Percentiles rank a stretch among this genome's conserved stretches.
Conservation (phyloP, 2,113 vertebrate species). For the Pygoscelis adeliae region DNA sequence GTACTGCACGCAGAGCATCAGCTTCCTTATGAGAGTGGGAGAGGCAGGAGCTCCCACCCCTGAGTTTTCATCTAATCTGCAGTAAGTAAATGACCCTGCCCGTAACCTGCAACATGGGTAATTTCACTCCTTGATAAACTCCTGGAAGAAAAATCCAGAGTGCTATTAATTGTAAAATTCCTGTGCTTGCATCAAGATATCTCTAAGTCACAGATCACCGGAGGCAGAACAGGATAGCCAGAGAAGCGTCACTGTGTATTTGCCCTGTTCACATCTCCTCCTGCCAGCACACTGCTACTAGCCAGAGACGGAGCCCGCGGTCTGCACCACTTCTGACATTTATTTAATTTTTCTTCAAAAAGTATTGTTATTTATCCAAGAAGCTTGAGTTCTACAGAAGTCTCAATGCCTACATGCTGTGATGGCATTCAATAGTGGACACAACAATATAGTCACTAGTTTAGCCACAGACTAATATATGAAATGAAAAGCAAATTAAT, state of each 20-base stretch:
- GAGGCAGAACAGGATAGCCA: neutral
- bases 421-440: neutral
- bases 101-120: neutral
- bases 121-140: neutral
- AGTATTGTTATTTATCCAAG: neutral
- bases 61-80: neutral
- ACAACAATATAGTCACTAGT: neutral
- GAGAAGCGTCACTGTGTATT: neutral
- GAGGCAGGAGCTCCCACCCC: neutral
- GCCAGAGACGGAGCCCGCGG: neutral
- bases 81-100: neutral
- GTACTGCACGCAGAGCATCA: neutral
- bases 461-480: neutral
- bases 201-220: rapidly evolving
- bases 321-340: neutral
- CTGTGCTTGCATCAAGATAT: neutral
- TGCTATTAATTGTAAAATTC: neutral
- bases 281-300: neutral
- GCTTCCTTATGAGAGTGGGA: neutral
- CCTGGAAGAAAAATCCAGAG: neutral
- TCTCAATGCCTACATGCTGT: neutral
- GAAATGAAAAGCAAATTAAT: neutral
- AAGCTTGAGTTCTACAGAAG: neutral
- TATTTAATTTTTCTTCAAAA: neutral
- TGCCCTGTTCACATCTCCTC: neutral